Evolutionary conservation across 1,140 invertebrate species (phyloP), one percentile per base, ranked within the genome.

Genomic region (Callitettix versicolor): DNA sequence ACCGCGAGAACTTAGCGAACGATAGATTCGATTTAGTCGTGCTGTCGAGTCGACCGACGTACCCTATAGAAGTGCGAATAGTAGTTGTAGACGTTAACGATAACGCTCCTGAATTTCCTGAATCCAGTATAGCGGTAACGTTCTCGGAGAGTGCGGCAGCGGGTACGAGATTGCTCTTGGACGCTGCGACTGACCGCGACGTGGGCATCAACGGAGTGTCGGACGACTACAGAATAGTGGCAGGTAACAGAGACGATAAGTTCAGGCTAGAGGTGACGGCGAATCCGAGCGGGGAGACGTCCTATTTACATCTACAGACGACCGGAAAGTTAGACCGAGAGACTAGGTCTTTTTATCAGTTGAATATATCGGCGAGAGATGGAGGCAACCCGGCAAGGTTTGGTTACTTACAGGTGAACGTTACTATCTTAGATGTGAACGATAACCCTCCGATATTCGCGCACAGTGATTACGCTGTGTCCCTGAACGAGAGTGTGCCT

Each of bases 361-460:
- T 96, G 22, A 95, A 95, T 68, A 86, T 96, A 57, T 92, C 90
- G 17, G 93, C 90, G 0, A 74, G 82, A 46, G 93, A 96, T 71
- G 85, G 88, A 2, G 91, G 91, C 3, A 75, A 70, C 50, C 89
- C 90, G 2, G 79, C 88, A 0, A 78, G 82, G 60, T 78, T 82
- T 56, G 93, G 91, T 18, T 95, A 83, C 67, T 71, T 94, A 15
- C 78, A 86, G 69, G 88, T 95, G n/a, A 91, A 92, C 67, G 86
- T 94, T 9, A 86, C 85, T 14, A 86, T 95, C 53, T 69, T 95
- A 48, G 94, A 96, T 69, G 89, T 93, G 0, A 96, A 97, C 66
- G 93, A 97, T 67, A 95, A 95, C 71, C 87, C 91, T 15, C 94
- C 94, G 21, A 85, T 92, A 47, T 95, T 95, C 62, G 88, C 91